Percentiles rank a stretch among this genome's conserved stretches.
Conservation (phyloP, 1,140 invertebrate genomes). For the Oryzaephilus surinamensis region DNA sequence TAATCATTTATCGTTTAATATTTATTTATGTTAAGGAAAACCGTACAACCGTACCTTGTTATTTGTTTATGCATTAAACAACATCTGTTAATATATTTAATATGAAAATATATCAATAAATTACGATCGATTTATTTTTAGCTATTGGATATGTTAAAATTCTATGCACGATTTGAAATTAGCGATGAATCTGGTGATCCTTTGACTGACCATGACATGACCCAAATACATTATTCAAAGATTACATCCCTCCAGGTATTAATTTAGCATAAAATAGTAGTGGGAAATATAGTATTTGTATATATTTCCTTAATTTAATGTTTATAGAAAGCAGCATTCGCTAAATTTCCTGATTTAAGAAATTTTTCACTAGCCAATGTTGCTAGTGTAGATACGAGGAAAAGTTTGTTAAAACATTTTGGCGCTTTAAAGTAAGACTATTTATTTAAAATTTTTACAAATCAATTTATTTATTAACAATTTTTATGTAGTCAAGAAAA, state of each 20-base stretch:
- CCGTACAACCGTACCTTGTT: too few species aligned
- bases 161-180: conserved; percentile 96
- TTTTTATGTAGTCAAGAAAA: conserved; percentile 57
- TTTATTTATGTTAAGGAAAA: too few species aligned
- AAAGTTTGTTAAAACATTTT: conserved; percentile 80
- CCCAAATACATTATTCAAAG: conserved; percentile 81
- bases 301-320: conserved; percentile 8
- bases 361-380: conserved; percentile 90
- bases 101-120: too few species aligned
- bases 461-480: conserved; percentile 1
- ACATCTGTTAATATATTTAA: too few species aligned
- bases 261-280: not conserved
- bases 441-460: not conserved
- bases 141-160: conserved; percentile 91
- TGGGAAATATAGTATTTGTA: conserved; percentile 2
- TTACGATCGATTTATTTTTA: conserved; percentile 53
- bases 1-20: too few species aligned
- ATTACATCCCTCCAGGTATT: conserved; percentile 80
- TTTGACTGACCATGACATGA: conserved; percentile 88
- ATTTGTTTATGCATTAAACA: too few species aligned
- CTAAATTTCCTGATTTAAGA: conserved; percentile 77
- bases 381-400: conserved; percentile 83
- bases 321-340: conserved; percentile 81
- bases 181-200: conserved; percentile 93
- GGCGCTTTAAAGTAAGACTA: conserved; percentile 52